phyloP scores from a whole-genome alignment of 1,140 invertebrate genomes.

The Drosophila pruinosa region DNA sequence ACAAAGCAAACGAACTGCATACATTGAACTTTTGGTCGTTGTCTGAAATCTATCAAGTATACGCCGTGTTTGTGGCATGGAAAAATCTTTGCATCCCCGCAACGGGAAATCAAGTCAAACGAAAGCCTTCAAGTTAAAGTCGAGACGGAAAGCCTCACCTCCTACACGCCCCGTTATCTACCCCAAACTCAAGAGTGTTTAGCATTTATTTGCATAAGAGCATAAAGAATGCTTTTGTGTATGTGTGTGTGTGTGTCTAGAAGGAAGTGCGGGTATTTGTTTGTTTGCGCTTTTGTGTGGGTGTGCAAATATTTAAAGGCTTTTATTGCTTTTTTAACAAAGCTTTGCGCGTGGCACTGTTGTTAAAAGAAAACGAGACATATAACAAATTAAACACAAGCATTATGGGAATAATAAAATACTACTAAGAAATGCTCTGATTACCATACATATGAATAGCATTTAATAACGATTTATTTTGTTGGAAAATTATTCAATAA shows the following conservation, averaged over 20 bases:
- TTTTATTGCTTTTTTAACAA: slow-evolving; percentile 66
- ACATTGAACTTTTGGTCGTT: slow-evolving; percentile 47
- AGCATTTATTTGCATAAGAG: slow-evolving; percentile 73
- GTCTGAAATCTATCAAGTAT: slow-evolving; percentile 71
- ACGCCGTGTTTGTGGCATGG: slow-evolving; percentile 55
- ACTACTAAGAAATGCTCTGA: too few relatives aligned
- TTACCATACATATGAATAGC: too few relatives aligned
- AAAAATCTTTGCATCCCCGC: slow-evolving; percentile 19
- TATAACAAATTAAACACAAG: slow-evolving; percentile 35
- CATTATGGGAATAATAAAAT: slow-evolving; percentile 1
- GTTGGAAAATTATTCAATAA: not conserved
- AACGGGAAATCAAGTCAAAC: slow-evolving; percentile 45
- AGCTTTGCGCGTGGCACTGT: slow-evolving; percentile 40
- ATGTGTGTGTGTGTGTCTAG: not conserved
- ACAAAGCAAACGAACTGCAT: slow-evolving; percentile 49
- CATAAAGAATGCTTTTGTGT: slow-evolving; percentile 38
- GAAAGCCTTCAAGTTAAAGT: slow-evolving; percentile 33
- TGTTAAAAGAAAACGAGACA: slow-evolving; percentile 17
- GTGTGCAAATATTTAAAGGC: slow-evolving; percentile 71
- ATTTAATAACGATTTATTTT: too few relatives aligned
- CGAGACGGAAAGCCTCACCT: not conserved
- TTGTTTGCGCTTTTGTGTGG: slow-evolving; percentile 69
- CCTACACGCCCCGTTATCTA: not conserved
- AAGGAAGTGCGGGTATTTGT: slow-evolving; percentile 26
- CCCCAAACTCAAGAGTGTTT: slow-evolving; percentile 54